Base-by-base conservation (phyloP, 2,888 invertebrate genomes). In the Tubiluchus corallicola region DNA sequence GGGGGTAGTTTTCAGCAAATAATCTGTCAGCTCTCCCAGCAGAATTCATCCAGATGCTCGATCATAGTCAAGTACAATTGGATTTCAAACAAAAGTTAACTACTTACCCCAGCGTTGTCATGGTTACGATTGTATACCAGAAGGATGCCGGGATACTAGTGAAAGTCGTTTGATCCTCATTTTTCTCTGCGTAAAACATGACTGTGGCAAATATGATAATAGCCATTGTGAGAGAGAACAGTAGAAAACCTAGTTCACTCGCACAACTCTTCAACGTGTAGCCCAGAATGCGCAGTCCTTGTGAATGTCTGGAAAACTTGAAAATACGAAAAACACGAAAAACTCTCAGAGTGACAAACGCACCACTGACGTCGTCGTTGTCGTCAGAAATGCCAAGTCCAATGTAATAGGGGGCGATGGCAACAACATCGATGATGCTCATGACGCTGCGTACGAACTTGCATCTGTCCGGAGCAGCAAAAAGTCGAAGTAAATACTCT, bases 111-210 rank as follows among this genome's bases (percentile, higher is more conserved):
- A 96, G 70, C 42, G 96, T 96, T 48, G 96, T 96, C 92, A 98
- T 98, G 54, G 98, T 99, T 62, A 99, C 98, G 62, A 99, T 98
- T 62, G 98, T 98, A 73, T 98, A 98, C 98, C 98, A 99, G 69
- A 98, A 98, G 54, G 98, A 94, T 45, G 94, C 90, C 48, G 98
- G 98, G 71, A 99, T 99, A 65, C 92, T 94, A 51, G 90, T 96
- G 73, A 99, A 99, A 67, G 84, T 84, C 45, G 96, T 96, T 57
- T 82, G 80, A 58, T 79, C 79, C 53, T 90, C 94, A 66, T 94
- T 94, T 71, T 98, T 98, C 74, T 99, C 98, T 43, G 96, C 94
- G 72, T 99, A 99, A 73, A 90, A 99, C 94, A 99, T 99, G 56
- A 99, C 92, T 37, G 98, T 99, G 51, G 98, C 96, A 68, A 99